Base-by-base conservation (phyloP, 1,140 invertebrate species). In the Hycleus phaleratus region DNA sequence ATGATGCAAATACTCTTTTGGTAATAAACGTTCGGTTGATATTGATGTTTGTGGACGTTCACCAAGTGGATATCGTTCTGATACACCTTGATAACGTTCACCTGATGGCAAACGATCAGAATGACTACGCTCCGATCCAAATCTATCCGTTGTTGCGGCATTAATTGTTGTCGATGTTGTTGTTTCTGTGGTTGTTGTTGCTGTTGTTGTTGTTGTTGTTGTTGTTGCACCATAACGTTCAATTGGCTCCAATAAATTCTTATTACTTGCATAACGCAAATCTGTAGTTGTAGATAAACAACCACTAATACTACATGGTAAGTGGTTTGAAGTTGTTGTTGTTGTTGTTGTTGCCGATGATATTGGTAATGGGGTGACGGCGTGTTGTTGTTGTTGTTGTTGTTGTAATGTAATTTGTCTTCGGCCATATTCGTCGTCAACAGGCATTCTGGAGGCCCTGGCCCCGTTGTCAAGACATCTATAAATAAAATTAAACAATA, bases 391-490 rank as follows among this genome's bases (percentile, higher is more conserved):
- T 45, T 40, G 57, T n/a, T 52, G 49, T 26, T 46, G 54, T 62
- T 60, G 56, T 49, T 68, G 66, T 38, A 66, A 60, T 48, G 61
- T 56, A 55, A 64, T 63, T 61, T 70, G 66, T 69, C 69, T 68
- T 66, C 71, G 55, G 62, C 64, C 65, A 66, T 72, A 71, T 62
- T 73, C 70, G 38, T 71, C 70, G 57, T 72, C 71, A 53, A 69
- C 61, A 61, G 66, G 70, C 70, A 71, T 71, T 60, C 69, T 72
- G 73, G 71, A 67, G 70, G 73, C 67, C 73, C 72, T 64, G 66
- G 69, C 64, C 71, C 71, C 72, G 68, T 66, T 68, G 70, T 75
- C 73, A 75, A 68, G 71, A 74, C 73, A 75, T 74, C 73, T 75
- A 65, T 24, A 71, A 73, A 18, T 18, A 18, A 18, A 18, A 18